Percentiles rank a stretch among this genome's conserved stretches.
phyloP scores from a whole-genome alignment of 2,888 invertebrate genomes.

The Lathronympha strigana region DNA sequence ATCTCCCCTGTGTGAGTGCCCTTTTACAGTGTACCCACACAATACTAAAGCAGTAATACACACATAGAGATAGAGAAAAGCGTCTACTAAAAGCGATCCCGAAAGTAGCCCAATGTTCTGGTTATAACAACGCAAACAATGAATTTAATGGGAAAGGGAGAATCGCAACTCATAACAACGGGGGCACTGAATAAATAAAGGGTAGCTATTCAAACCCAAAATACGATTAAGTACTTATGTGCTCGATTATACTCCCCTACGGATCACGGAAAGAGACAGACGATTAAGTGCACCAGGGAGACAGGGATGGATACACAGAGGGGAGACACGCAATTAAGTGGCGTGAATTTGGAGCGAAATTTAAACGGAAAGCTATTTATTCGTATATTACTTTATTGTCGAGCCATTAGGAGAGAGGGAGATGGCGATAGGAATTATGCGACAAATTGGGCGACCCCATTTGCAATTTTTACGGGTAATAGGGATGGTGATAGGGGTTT shows the following conservation, averaged over 20 bases:
- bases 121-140: slow-evolving; percentile 73
- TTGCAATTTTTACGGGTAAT: slow-evolving; percentile 59
- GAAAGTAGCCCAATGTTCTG: slow-evolving; percentile 56
- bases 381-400: slow-evolving; percentile 83
- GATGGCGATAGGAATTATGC: slow-evolving; percentile 55
- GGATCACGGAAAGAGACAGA: slow-evolving; percentile 63
- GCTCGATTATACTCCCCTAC: slow-evolving; percentile 74
- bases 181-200: slow-evolving; percentile 78
- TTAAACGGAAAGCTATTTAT: slow-evolving; percentile 81
- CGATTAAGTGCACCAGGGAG: slow-evolving; percentile 44
- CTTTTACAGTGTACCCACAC: slow-evolving; percentile 1
- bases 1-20: not conserved
- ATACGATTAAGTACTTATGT: slow-evolving; percentile 83
- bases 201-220: slow-evolving; percentile 70
- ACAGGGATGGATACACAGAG: slow-evolving; percentile 58
- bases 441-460: slow-evolving; percentile 66
- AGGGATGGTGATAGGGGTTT: slow-evolving; percentile 31
- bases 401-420: slow-evolving; percentile 74
- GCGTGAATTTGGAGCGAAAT: slow-evolving; percentile 80
- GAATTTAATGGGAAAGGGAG: slow-evolving; percentile 72
- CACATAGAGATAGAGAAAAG: not conserved
- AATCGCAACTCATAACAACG: slow-evolving; percentile 57
- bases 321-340: slow-evolving; percentile 80
- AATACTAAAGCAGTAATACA: not conserved
- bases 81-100: slow-evolving; percentile 1